Percentiles rank a stretch among this genome's conserved stretches.
phyloP scores from a whole-genome alignment of 2,888 invertebrate species.

The Oscheius sp. region DNA sequence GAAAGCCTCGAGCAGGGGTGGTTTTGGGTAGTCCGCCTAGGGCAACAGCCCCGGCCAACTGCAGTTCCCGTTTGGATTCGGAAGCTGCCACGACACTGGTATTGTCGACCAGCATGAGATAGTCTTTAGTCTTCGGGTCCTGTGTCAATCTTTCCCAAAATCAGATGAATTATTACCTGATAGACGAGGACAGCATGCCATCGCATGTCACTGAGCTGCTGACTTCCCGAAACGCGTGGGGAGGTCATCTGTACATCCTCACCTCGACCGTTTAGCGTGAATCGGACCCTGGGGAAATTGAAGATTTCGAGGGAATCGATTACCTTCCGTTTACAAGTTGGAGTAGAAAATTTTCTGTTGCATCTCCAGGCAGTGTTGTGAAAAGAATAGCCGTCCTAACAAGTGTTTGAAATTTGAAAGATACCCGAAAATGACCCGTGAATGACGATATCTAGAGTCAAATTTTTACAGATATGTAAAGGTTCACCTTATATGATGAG shows the following conservation, averaged over 20 bases:
- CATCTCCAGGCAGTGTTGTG: constrained; percentile 48
- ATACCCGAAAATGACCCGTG: constrained; percentile 60
- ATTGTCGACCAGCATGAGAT: constrained; percentile 60
- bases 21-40: constrained; percentile 43
- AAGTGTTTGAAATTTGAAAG: constrained; percentile 69
- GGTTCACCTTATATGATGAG: constrained; percentile 41
- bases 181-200: constrained; percentile 63
- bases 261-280: constrained; percentile 48
- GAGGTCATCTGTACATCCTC: constrained; percentile 50
- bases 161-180: constrained; percentile 41
- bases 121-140: constrained; percentile 53
- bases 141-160: constrained; percentile 4
- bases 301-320: not conserved
- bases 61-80: constrained; percentile 30
- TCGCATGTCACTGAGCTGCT: constrained; percentile 63
- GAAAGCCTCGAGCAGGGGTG: constrained; percentile 43
- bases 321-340: constrained; percentile 58
- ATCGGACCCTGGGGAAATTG: constrained; percentile 46
- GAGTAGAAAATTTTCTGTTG: constrained; percentile 47
- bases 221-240: constrained; percentile 49
- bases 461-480: not conserved
- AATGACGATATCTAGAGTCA: constrained; percentile 43
- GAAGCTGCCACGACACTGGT: constrained; percentile 49
- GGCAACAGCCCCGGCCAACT: constrained; percentile 33
- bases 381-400: constrained; percentile 56